Percentiles rank a stretch among this genome's conserved stretches.
phyloP scores from a whole-genome alignment of 2,888 invertebrate species.

The Mechanitis messenoides region DNA sequence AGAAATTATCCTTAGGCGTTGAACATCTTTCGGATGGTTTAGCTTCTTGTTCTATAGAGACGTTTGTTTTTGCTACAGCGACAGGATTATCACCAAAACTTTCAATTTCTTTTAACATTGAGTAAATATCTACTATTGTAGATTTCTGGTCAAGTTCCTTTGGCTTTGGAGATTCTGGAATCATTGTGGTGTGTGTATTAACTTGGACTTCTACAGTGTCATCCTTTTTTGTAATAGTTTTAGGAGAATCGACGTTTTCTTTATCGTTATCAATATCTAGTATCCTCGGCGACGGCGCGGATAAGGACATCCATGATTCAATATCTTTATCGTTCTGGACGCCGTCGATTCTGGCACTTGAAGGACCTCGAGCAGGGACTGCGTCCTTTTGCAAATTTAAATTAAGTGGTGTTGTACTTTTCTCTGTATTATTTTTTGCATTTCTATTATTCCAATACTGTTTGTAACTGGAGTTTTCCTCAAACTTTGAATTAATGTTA shows the following conservation, averaged over 20 bases:
- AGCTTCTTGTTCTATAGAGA: slow-evolving; percentile 36
- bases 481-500: slow-evolving; percentile 40
- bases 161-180: slow-evolving; percentile 33
- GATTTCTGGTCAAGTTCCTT: slow-evolving; percentile 55
- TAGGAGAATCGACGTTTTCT: slow-evolving; percentile 19
- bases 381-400: slow-evolving; percentile 53
- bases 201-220: slow-evolving; percentile 19
- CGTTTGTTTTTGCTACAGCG: slow-evolving; percentile 37
- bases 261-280: slow-evolving; percentile 42
- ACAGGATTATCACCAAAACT: slow-evolving; percentile 66
- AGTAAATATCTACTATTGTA: slow-evolving; percentile 69
- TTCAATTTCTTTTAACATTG: slow-evolving; percentile 72
- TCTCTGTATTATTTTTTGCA: slow-evolving; percentile 35
- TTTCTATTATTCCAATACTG: slow-evolving; percentile 60
- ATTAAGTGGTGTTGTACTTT: slow-evolving; percentile 35
- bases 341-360: slow-evolving; percentile 62
- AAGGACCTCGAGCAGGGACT: slow-evolving; percentile 45
- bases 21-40: slow-evolving; percentile 44
- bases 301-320: slow-evolving; percentile 71
- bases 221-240: slow-evolving; percentile 12
- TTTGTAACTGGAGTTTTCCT: slow-evolving; percentile 41
- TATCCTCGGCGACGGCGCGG: slow-evolving; percentile 57
- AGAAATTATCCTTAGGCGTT: slow-evolving; percentile 63
- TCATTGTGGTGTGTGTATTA: slow-evolving; percentile 28
- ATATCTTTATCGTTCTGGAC: slow-evolving; percentile 68